Base-by-base conservation (phyloP, 2,888 invertebrate species). In the Thera obeliscata region DNA sequence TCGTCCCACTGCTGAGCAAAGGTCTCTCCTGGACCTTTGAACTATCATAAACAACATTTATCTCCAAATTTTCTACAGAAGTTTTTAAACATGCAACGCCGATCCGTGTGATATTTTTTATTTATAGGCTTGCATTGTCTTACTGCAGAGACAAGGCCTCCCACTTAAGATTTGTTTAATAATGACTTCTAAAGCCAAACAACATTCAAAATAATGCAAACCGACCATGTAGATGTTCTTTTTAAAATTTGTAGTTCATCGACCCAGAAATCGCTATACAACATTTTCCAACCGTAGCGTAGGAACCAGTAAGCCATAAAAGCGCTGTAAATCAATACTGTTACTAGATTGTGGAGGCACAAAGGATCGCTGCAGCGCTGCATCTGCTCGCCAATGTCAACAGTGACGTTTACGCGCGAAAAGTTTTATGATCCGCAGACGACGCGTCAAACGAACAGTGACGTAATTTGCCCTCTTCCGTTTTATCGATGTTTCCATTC, bases 361-460 rank as follows among this genome's bases (percentile, higher is more conserved):
- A 88, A 87, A 87, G 86, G 84, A 82, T 79, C 78, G 83, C 85
- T 83, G 82, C 84, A 90, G 89, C 90, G 91, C 91, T 89, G 84
- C 91, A 91, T 90, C 91, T 90, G 91, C 90, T 91, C 81, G 78
- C 83, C 85, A 84, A 85, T 86, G 88, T 89, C 92, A 89, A 86
- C 83, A 80, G 86, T 89, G 93, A 93, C 92, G 87, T 93, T 93
- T 91, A 93, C 91, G 92, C 91, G 91, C 92, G 87, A 90, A 91
- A 90, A 93, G 91, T 90, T 93, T 92, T 93, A 93, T 87, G 92
- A 90, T 81, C 84, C 77, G 82, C 89, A 91, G 93, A 91, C 92
- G 80, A 81, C 80, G 86, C 86, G 87, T 86, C 87, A 86, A 85
- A 86, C 80, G 74, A 79, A 78, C 79, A 91, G 90, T 86, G 90